Conservation (phyloP, 2,113 vertebrate species). For the Verasper variegatus region DNA sequence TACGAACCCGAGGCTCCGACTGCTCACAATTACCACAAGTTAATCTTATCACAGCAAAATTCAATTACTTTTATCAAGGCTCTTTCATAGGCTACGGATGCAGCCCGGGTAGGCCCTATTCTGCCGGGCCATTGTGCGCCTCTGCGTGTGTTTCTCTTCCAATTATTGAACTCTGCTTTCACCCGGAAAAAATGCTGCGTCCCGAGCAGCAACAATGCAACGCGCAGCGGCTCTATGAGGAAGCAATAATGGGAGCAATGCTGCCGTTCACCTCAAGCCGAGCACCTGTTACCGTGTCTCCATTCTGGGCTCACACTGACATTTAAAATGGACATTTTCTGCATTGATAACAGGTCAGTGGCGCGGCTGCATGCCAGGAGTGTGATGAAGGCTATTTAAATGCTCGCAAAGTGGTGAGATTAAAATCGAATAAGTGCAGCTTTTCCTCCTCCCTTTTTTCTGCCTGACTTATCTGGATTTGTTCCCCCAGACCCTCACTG, state of each 20-base stretch:
- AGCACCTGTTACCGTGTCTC: conserved; percentile 93
- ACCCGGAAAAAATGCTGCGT: conserved; percentile 76
- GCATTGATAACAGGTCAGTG: conserved; percentile 97
- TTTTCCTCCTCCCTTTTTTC: conserved; percentile 77
- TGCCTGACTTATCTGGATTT: conserved; percentile 88
- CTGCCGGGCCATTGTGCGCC: conserved; percentile 84
- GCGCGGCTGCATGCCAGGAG: conserved; percentile 89
- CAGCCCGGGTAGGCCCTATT: conserved; percentile 78
- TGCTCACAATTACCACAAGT: conserved; percentile 91
- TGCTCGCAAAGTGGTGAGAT: conserved; percentile 97
- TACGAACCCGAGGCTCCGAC: conserved; percentile 83
- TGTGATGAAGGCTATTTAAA: conserved; percentile 98
- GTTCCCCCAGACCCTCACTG: conserved; percentile 88
- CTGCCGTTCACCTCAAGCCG: conserved; percentile 88
- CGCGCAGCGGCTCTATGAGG: conserved; percentile 88
- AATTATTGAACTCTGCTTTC: conserved; percentile 86
- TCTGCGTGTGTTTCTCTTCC: conserved; percentile 65
- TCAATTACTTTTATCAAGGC: conserved; percentile 99
- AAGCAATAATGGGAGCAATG: conserved; percentile 91
- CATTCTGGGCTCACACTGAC: conserved; percentile 92
- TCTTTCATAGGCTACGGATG: conserved; percentile 89
- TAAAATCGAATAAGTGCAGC: conserved; percentile 96
- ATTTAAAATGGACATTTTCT: conserved; percentile 96
- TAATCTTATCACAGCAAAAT: conserved; percentile 97
- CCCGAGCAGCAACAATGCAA: conserved; percentile 85